Evolutionary conservation across 2,113 vertebrate species (phyloP).

Genomic region (Chaenogobius annularis): DNA sequence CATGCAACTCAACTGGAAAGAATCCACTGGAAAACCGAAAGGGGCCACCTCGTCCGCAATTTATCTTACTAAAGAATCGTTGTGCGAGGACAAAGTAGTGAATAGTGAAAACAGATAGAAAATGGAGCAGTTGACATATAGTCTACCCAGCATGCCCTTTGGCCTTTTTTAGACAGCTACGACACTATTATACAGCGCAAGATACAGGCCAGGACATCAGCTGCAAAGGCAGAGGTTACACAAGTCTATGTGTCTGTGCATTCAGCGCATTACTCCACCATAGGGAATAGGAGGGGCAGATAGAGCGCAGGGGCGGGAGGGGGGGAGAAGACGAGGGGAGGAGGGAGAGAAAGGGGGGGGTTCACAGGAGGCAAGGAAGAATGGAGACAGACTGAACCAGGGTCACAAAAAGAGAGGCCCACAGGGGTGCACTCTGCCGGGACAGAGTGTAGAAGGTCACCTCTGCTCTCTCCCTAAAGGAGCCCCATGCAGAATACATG

Average conservation of each 20-base stretch:
- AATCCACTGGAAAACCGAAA: constrained; percentile 5
- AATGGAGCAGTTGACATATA: constrained; percentile 45
- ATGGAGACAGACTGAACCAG: constrained; percentile 51
- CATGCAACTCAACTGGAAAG: constrained; percentile 2
- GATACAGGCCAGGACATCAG: constrained; percentile 64
- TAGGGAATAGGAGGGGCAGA: constrained; percentile 30
- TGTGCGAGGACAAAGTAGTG: background rate
- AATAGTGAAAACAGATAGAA: constrained; percentile 13
- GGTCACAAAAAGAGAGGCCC: constrained; percentile 63
- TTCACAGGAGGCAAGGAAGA: constrained; percentile 13
- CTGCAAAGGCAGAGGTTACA: constrained; percentile 65
- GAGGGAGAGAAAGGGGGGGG: background rate
- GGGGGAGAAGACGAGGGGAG: background rate
- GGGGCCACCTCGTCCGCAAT: background rate
- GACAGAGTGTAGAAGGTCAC: constrained; percentile 67
- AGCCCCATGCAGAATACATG: constrained; percentile 38
- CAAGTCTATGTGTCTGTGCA: constrained; percentile 64
- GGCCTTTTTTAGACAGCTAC: constrained; percentile 55
- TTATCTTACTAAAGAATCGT: background rate
- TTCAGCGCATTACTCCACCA: constrained; percentile 41
- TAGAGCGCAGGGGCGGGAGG: background rate
- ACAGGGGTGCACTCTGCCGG: constrained; percentile 48
- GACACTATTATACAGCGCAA: constrained; percentile 65
- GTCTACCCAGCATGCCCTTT: constrained; percentile 69
- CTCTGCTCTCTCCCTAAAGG: constrained; percentile 58